These are phyloP conservation scores for Caenorhabditis plicata DNA, from an alignment of 2,888 invertebrate species.

Conservation along the genomic window DNA sequence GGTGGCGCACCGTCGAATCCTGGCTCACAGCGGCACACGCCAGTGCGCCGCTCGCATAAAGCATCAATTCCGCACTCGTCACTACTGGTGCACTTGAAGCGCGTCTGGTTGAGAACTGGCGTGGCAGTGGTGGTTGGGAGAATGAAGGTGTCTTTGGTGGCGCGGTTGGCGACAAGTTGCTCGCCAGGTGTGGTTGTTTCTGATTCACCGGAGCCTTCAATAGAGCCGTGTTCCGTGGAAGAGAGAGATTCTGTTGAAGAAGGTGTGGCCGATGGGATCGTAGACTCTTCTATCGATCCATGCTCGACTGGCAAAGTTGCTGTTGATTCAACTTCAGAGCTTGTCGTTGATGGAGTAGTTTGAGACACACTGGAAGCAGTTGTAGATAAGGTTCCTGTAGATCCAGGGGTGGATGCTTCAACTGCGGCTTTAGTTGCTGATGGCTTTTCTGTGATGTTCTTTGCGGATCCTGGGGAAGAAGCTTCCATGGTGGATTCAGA, in stretches of 20 bases:
- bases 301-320: background rate
- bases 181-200: constrained; percentile 1
- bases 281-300: background rate
- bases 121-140: constrained; percentile 32
- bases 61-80: constrained; percentile 61
- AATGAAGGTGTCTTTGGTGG: constrained; percentile 40
- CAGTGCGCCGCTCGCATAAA: constrained; percentile 55
- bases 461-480: background rate
- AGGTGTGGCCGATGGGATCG: background rate
- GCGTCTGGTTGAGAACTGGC: too few relatives aligned
- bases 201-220: background rate
- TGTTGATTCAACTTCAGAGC: background rate
- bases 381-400: constrained; percentile 1
- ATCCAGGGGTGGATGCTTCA: background rate
- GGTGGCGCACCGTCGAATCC: constrained; percentile 61
- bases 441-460: background rate
- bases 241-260: background rate
- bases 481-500: background rate
- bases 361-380: background rate
- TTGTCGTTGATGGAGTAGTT: background rate
- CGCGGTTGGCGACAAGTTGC: constrained; percentile 13
- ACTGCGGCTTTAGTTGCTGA: constrained; percentile 2
- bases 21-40: constrained; percentile 55
- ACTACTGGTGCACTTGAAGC: constrained; percentile 51
- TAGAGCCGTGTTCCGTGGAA: background rate